Conservation (phyloP, 2,797 vertebrate species). For the Fratercula arctica region DNA sequence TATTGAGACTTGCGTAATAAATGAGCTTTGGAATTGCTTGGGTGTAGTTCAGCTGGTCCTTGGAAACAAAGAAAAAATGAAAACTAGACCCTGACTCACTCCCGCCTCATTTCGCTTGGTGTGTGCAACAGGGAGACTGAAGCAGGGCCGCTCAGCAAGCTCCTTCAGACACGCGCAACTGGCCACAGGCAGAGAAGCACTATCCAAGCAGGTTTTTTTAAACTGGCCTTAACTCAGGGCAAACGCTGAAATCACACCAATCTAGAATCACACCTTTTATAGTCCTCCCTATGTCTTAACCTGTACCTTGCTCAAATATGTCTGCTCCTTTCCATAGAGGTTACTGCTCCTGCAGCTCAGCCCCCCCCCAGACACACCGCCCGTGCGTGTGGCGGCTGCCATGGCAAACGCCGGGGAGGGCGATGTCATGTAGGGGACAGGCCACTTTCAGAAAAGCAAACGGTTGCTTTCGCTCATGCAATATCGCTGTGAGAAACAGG, state of each 20-base stretch:
- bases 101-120: not conserved
- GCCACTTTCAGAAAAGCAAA: not conserved
- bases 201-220: not conserved
- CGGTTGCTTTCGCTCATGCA: not conserved
- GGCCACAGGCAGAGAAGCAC: not conserved
- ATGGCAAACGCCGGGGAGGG: too few relatives aligned
- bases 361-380: not conserved
- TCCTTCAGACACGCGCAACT: accelerated
- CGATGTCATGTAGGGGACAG: not conserved
- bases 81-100: not conserved
- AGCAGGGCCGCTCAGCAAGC: not conserved
- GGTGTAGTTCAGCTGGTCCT: not conserved
- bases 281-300: not conserved
- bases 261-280: not conserved
- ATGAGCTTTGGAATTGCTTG: not conserved
- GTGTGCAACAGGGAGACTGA: not conserved
- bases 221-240: not conserved
- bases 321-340: not conserved
- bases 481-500: not conserved
- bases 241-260: not conserved
- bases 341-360: not conserved
- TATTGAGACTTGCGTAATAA: not conserved
- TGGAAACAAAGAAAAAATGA: not conserved
- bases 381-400: not conserved
- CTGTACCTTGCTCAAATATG: not conserved